phyloP scores from a whole-genome alignment of 2,113 vertebrate genomes.

The Epinephelus cyanopodus region DNA sequence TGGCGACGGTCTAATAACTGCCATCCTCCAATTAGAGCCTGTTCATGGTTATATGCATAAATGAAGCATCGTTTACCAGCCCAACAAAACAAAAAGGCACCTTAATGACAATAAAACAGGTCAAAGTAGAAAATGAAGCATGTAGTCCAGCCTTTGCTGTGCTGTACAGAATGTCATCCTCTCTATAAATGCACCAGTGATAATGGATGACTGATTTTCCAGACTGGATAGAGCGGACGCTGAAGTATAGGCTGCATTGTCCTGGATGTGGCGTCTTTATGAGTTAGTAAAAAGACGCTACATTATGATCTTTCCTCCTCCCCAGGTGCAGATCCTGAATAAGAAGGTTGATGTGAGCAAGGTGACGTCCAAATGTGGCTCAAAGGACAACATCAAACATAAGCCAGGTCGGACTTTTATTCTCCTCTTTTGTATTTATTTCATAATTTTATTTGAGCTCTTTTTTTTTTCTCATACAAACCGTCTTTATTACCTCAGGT shows the following conservation, averaged over 20 bases:
- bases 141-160: neutral
- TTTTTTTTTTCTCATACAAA: neutral
- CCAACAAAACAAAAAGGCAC: slow-evolving; percentile 13
- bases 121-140: neutral
- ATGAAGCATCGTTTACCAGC: slow-evolving; percentile 3
- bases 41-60: slow-evolving; percentile 7
- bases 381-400: slow-evolving; percentile 95
- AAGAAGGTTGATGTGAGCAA: slow-evolving; percentile 96
- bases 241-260: neutral
- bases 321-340: slow-evolving; percentile 94
- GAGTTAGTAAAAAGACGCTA: neutral
- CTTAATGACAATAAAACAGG: slow-evolving; percentile 1
- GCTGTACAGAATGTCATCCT: neutral
- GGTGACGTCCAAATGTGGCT: slow-evolving; percentile 95
- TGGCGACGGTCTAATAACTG: slow-evolving; percentile 13
- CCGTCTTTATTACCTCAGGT: slow-evolving; percentile 77
- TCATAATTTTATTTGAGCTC: neutral
- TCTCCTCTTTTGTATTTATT: neutral
- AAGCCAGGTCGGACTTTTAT: slow-evolving; percentile 88
- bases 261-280: neutral
- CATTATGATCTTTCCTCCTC: slow-evolving; percentile 21
- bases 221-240: neutral
- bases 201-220: slow-evolving; percentile 17
- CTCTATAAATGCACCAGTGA: slow-evolving; percentile 20
- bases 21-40: slow-evolving; percentile 3